Conservation (phyloP, 2,888 invertebrate species). For the Arrhopalites spinosus region DNA sequence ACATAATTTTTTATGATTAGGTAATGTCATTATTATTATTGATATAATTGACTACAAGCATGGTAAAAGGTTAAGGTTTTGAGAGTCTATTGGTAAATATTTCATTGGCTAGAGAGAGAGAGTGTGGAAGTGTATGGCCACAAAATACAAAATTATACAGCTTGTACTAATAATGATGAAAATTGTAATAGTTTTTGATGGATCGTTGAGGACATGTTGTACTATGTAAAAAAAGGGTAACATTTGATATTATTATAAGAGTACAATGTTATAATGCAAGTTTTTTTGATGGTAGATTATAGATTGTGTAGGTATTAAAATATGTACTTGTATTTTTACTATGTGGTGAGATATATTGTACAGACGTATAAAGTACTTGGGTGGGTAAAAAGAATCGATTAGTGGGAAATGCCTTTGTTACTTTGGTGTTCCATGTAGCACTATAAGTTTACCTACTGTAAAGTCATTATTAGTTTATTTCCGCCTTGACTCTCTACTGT, state of each 20-base stretch:
- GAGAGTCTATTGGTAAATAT: too few species aligned
- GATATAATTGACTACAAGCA: too few species aligned
- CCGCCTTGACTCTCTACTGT: constrained; percentile 45
- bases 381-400: constrained; percentile 14
- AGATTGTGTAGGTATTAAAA: not conserved
- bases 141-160: not conserved
- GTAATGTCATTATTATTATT: too few species aligned
- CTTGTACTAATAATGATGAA: not conserved
- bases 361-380: not conserved
- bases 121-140: too few species aligned
- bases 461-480: constrained; percentile 51
- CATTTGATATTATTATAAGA: too few species aligned
- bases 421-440: constrained; percentile 4
- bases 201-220: not conserved
- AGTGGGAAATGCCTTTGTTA: not conserved
- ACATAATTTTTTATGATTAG: too few species aligned
- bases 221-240: too few species aligned
- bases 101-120: too few species aligned
- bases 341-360: not conserved
- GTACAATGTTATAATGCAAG: too few species aligned
- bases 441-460: constrained; percentile 41
- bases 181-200: not conserved
- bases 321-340: not conserved
- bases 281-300: not conserved
- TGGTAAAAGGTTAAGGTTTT: too few species aligned